Base-by-base conservation (phyloP, 2,888 invertebrate species). In the Oscheius sp. region DNA sequence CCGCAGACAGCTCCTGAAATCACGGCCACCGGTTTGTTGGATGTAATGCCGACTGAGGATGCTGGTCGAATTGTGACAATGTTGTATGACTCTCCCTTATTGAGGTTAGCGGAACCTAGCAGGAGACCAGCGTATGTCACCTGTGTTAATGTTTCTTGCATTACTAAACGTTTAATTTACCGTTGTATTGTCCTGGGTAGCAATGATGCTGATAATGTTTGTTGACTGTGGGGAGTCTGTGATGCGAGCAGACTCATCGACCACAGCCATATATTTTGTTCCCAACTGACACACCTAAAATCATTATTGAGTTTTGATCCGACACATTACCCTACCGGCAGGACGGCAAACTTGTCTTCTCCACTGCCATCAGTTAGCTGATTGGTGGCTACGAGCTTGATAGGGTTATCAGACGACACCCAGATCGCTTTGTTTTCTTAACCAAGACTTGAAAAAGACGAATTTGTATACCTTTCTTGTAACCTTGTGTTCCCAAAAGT, bases 1-100 rank as follows among this genome's bases (percentile, higher is more conserved):
- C 76, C 76, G 63, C 76, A 76, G 10, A 76, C 74, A 57, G 73
- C 74, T 55, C 73, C 76, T 53, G 55, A 53, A 29, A 74, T 58
- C 2, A 76, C 76, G 13, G 76, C 76, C 1, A 75, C 65, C 1
- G 75, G 75, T 4, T 62, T 57, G 48, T 29, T 21, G 11, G 71
- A 21, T 9, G 4, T 21, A 1, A 75, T 37, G n/a, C 37, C 29
- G 35, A 75, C 42, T 11, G 21, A 47, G 10, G 70, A 60, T 29
- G 47, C 50, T 11, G 47, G 71, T 2, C 35, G 29, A 11, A 47
- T 51, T 2, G 63, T 71, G 42, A 71, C 57, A 35, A 71, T 59
- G 5, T 71, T 71, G 7, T 62, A 58, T 48, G 55, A 11, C 1
- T 65, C 32, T 21, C 73, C 73, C 37, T 37, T 55, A 21, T 65